These are phyloP conservation scores for Garra rufa DNA, from an alignment of 2,113 vertebrate species.

Conservation along the genomic window DNA sequence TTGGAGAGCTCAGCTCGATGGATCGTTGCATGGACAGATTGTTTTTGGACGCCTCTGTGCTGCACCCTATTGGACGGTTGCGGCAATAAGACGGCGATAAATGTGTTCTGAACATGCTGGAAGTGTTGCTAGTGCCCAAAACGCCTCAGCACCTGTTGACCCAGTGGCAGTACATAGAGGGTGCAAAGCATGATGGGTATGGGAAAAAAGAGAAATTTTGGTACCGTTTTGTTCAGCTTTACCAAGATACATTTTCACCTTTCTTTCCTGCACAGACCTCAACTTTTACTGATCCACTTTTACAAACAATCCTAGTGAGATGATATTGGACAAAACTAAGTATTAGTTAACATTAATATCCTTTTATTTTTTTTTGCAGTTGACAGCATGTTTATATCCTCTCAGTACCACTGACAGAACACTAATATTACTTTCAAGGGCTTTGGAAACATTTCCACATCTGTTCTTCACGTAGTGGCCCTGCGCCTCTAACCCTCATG, in stretches of 20 bases:
- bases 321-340: background rate
- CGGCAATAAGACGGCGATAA: slow-evolving; percentile 10
- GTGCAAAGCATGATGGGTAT: slow-evolving; percentile 28
- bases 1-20: slow-evolving; percentile 19
- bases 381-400: slow-evolving; percentile 17
- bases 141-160: background rate
- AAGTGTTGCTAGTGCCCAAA: background rate
- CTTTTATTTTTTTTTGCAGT: background rate
- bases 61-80: slow-evolving; percentile 52
- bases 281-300: slow-evolving; percentile 3
- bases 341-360: background rate
- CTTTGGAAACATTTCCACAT: slow-evolving; percentile 12
- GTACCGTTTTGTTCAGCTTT: slow-evolving; percentile 43
- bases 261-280: slow-evolving; percentile 19
- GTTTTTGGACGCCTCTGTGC: slow-evolving; percentile 31
- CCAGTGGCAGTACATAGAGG: background rate
- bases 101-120: background rate
- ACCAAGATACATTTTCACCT: slow-evolving; percentile 30
- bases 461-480: background rate
- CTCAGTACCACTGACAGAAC: background rate
- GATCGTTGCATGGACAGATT: background rate
- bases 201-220: slow-evolving; percentile 21
- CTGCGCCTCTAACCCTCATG: background rate
- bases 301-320: background rate
- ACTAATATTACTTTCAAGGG: background rate